phyloP scores from a whole-genome alignment of 2,888 invertebrate genomes.

The Cryptophagus acutangulus region DNA sequence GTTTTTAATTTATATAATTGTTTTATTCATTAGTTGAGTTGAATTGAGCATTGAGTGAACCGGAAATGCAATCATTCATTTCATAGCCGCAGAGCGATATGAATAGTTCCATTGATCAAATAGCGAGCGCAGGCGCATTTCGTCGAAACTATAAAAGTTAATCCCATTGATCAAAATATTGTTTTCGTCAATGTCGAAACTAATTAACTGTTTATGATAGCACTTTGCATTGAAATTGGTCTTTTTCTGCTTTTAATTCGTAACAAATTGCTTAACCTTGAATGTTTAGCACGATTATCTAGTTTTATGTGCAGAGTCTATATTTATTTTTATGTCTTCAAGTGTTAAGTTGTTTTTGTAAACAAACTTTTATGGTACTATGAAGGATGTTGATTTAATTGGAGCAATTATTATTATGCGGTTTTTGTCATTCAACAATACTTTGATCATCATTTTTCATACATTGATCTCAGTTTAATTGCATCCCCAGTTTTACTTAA shows the following conservation, averaged over 20 bases:
- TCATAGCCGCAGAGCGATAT: slow-evolving; percentile 1
- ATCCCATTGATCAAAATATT: not conserved
- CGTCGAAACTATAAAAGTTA: too few species aligned
- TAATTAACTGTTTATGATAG: not conserved
- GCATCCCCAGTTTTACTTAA: too few species aligned
- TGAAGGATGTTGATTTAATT: slow-evolving; percentile 4
- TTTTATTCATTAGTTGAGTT: too few species aligned
- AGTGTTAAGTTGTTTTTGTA: slow-evolving; percentile 20
- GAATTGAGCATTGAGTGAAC: too few species aligned
- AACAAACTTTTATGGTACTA: slow-evolving; percentile 19
- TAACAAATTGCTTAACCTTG: slow-evolving; percentile 18
- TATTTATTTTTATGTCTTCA: slow-evolving; percentile 20
- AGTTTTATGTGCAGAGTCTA: slow-evolving; percentile 4
- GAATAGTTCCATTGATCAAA: slow-evolving; percentile 4
- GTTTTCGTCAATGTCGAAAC: not conserved
- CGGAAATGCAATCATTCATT: slow-evolving; percentile 5
- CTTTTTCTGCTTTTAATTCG: slow-evolving; percentile 4
- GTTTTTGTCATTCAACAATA: too few species aligned
- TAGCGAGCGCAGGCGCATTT: slow-evolving; percentile 1
- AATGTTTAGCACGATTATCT: slow-evolving; percentile 18
- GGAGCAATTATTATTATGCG: too few species aligned
- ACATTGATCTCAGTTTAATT: too few species aligned
- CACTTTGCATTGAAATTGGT: not conserved
- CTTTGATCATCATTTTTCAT: too few species aligned
- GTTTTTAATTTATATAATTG: too few species aligned